Conservation (phyloP, 2,797 vertebrate genomes). For the Acanthurus leucopareius region DNA sequence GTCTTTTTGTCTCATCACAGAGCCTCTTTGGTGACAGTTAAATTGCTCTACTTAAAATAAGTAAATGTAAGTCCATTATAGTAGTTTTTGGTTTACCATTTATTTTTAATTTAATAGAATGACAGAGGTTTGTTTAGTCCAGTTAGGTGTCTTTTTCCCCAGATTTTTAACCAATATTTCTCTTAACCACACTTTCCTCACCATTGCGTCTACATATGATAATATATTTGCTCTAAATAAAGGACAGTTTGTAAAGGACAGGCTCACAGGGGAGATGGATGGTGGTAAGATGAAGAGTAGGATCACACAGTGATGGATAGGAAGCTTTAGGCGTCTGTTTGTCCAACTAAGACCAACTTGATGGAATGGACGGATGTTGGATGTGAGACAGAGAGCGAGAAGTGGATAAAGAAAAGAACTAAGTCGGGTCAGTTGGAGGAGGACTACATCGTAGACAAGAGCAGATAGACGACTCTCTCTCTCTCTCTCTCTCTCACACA, state of each 20-base stretch:
- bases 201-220: background rate
- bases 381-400: background rate
- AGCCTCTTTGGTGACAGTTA: no score
- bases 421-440: background rate
- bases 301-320: slow-evolving; percentile 11
- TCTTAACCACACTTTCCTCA: background rate
- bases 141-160: background rate
- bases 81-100: background rate
- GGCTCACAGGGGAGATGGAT: background rate
- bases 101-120: background rate
- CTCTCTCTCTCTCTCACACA: background rate
- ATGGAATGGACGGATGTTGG: background rate
- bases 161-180: background rate
- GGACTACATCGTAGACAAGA: slow-evolving; percentile 8
- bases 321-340: slow-evolving; percentile 1
- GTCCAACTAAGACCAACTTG: background rate
- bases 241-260: background rate
- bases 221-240: background rate
- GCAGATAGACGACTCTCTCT: slow-evolving; percentile 38
- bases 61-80: no score
- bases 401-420: background rate
- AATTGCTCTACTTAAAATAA: no score
- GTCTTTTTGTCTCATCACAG: no score
- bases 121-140: background rate
- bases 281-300: slow-evolving; percentile 20